Percentiles rank a stretch among this genome's conserved stretches.
phyloP scores from a whole-genome alignment of 2,797 vertebrate species.

The Rousettus madagascariensis region DNA sequence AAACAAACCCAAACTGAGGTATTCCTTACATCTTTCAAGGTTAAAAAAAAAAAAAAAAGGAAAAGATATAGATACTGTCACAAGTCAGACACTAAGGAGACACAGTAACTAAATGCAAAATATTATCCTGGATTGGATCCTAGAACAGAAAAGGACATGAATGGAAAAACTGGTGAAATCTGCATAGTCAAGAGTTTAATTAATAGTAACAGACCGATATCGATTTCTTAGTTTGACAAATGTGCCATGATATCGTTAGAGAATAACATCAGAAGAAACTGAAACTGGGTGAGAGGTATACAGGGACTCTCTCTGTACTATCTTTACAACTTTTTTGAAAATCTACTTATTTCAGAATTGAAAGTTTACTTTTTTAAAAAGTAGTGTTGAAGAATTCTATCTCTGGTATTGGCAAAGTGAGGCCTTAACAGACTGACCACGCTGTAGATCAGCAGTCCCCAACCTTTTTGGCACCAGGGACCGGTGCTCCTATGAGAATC shows the following conservation, averaged over 20 bases:
- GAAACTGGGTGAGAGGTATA: neutral
- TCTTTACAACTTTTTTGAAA: neutral
- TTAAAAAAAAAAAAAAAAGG: neutral
- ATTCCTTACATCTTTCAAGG: neutral
- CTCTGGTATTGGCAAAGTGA: neutral
- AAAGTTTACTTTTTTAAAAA: neutral
- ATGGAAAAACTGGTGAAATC: neutral
- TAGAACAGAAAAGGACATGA: neutral
- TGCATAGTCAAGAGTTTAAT: neutral
- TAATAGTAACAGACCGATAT: neutral
- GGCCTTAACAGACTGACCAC: neutral
- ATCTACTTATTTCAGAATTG: neutral
- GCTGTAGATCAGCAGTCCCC: neutral
- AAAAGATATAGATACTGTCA: neutral
- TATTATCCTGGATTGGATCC: neutral
- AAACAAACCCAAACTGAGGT: neutral
- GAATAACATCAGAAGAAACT: neutral
- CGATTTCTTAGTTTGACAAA: slow-evolving; percentile 13
- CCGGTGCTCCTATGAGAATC: too few relatives aligned
- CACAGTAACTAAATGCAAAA: neutral
- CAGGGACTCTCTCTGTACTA: neutral
- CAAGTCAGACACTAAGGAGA: neutral
- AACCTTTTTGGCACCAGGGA: too few relatives aligned
- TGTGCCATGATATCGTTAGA: neutral
- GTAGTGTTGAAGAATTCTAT: neutral